phyloP scores from a whole-genome alignment of 2,797 vertebrate genomes.

The Anisognathus igniventris region DNA sequence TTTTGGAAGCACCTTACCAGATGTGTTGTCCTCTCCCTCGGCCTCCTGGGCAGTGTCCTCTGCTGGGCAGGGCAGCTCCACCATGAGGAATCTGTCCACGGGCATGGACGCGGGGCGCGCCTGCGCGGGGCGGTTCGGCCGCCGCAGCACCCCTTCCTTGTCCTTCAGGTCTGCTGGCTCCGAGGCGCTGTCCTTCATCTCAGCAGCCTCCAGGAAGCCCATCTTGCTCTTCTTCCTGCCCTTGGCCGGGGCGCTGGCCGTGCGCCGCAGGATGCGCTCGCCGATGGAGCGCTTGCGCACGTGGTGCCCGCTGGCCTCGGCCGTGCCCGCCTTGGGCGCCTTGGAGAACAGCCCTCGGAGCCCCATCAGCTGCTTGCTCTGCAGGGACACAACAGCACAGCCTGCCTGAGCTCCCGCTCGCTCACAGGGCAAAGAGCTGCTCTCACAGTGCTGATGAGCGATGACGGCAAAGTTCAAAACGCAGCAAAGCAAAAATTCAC shows the following conservation, averaged over 20 bases:
- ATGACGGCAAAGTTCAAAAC: background rate
- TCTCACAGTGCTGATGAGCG: background rate
- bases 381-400: constrained; percentile 28
- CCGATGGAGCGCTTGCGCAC: constrained; percentile 88
- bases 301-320: constrained; percentile 76
- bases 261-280: constrained; percentile 90
- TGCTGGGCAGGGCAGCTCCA: constrained; percentile 77
- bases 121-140: constrained; percentile 72
- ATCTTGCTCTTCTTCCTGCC: constrained; percentile 94
- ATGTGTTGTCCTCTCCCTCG: constrained; percentile 69
- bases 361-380: constrained; percentile 91
- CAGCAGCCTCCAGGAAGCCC: constrained; percentile 80
- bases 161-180: constrained; percentile 63
- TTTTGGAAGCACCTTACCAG: constrained; percentile 78
- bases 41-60: constrained; percentile 70
- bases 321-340: constrained; percentile 79
- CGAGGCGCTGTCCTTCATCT: constrained; percentile 67
- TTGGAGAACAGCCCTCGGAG: constrained; percentile 91
- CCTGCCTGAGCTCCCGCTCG: background rate
- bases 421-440: background rate
- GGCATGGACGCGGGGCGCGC: constrained; percentile 91
- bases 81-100: constrained; percentile 85
- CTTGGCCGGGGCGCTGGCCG: constrained; percentile 93
- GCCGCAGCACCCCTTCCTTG: constrained; percentile 63
- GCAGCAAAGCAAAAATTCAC: constrained; percentile 22